These are phyloP conservation scores for Neodiprion fabricii DNA, from an alignment of 1,140 invertebrate species.

Conservation along the genomic window DNA sequence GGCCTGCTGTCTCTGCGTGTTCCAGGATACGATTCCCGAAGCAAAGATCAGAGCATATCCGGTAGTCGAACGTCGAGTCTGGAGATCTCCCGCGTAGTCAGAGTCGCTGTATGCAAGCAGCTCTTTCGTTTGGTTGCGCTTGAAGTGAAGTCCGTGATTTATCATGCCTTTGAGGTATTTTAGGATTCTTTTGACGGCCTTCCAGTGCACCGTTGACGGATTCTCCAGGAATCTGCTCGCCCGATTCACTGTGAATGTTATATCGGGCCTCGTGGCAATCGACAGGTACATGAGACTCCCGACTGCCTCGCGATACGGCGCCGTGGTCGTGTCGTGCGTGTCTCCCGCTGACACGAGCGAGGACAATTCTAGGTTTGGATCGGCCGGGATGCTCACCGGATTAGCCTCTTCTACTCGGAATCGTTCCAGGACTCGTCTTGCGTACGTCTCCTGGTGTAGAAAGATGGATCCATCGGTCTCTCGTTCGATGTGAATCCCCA, in stretches of 20 bases:
- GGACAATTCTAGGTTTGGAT: constrained; percentile 33
- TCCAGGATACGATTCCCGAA: constrained; percentile 21
- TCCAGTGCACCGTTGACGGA: constrained; percentile 30
- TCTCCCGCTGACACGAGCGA: constrained; percentile 17
- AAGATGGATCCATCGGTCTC: constrained; percentile 21
- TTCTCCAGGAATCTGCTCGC: constrained; percentile 8
- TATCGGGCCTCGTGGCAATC: constrained; percentile 36
- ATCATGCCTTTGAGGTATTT: constrained; percentile 34
- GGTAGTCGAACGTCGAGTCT: constrained; percentile 23
- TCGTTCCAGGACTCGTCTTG: constrained; percentile 27
- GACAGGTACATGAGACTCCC: constrained; percentile 57
- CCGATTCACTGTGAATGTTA: background rate
- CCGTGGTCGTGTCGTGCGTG: background rate
- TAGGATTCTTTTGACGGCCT: constrained; percentile 34
- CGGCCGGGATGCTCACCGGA: constrained; percentile 25
- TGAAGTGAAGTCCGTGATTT: constrained; percentile 19
- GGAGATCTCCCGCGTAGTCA: constrained; percentile 18
- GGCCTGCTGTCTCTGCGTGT: constrained; percentile 18
- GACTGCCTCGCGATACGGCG: constrained; percentile 48
- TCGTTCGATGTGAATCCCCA: constrained; percentile 24
- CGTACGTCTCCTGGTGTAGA: constrained; percentile 32
- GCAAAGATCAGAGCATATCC: constrained; percentile 22
- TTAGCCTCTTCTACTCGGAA: constrained; percentile 36
- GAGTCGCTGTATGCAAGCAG: constrained; percentile 11
- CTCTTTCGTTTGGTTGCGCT: background rate